Percentiles rank a stretch among this genome's conserved stretches.
Conservation (phyloP, 2,888 invertebrate species). For the Cheilosia vulpina region DNA sequence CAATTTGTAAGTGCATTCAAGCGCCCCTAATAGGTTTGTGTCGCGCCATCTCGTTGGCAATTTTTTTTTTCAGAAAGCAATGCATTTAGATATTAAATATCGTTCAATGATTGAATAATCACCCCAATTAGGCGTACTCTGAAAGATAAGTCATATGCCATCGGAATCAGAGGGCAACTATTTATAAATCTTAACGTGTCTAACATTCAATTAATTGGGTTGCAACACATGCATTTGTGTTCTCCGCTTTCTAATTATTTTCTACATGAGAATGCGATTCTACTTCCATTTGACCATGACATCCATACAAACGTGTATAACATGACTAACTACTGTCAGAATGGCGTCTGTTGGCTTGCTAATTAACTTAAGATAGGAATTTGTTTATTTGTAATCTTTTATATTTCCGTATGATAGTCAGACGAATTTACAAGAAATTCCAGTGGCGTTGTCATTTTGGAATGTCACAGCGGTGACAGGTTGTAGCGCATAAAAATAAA, state of each 20-base stretch:
- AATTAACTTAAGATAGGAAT: conserved; percentile 47
- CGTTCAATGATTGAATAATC: conserved; percentile 60
- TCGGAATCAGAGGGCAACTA: conserved; percentile 32
- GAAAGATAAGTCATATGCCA: conserved; percentile 40
- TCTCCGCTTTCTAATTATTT: conserved; percentile 46
- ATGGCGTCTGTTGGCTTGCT: conserved; percentile 29
- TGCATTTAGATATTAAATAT: conserved; percentile 65
- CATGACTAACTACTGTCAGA: conserved; percentile 55
- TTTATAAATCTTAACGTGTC: conserved; percentile 35
- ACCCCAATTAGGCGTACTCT: conserved; percentile 48
- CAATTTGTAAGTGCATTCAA: conserved; percentile 45
- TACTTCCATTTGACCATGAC: conserved; percentile 65
- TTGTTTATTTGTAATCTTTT: conserved; percentile 11
- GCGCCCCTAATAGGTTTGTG: conserved; percentile 50
- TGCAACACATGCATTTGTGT: conserved; percentile 15
- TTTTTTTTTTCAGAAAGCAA: conserved; percentile 12
- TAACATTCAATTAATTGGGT: conserved; percentile 46
- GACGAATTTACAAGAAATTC: conserved; percentile 49
- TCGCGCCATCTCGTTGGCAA: conserved; percentile 11
- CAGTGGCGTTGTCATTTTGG: conserved; percentile 32
- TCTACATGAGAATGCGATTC: conserved; percentile 54
- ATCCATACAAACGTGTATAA: conserved; percentile 46
- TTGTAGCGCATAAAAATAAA: conserved; percentile 40
- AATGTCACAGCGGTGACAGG: conserved; percentile 21
- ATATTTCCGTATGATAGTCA: conserved; percentile 45